Conservation (phyloP, 2,888 invertebrate species). For the Drosophila borborema region DNA sequence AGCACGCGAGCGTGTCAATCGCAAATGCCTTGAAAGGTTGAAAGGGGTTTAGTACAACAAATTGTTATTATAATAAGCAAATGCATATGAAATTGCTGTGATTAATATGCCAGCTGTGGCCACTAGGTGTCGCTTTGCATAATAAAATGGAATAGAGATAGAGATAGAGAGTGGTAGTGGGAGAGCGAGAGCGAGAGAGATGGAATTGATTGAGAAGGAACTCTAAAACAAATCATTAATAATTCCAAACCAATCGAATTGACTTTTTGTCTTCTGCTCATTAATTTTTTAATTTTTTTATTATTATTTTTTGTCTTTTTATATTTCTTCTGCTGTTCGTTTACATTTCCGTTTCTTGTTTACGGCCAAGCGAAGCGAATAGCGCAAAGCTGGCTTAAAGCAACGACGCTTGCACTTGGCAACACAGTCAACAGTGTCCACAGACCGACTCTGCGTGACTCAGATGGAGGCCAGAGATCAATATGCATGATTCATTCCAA, state of each 20-base stretch:
- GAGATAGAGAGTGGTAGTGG: not conserved
- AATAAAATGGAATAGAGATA: constrained; percentile 11
- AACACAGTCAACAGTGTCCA: constrained; percentile 16
- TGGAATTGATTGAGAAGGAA: constrained; percentile 1
- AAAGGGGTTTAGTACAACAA: not conserved
- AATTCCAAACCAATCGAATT: constrained; percentile 33
- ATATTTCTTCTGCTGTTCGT: constrained; percentile 15
- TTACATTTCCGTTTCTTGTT: constrained; percentile 55
- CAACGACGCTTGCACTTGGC: constrained; percentile 48
- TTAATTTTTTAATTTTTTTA: not conserved
- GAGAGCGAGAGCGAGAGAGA: not conserved
- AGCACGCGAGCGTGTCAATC: constrained; percentile 1
- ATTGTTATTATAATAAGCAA: constrained; percentile 4
- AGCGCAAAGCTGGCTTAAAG: constrained; percentile 41
- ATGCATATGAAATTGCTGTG: constrained; percentile 21
- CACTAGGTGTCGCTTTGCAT: constrained; percentile 50
- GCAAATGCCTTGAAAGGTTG: not conserved
- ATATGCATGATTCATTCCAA: constrained; percentile 71
- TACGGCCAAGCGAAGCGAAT: constrained; percentile 29
- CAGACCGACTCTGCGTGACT: constrained; percentile 7
- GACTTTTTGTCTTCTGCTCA: constrained; percentile 15
- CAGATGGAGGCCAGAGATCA: constrained; percentile 53
- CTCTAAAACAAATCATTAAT: constrained; percentile 26
- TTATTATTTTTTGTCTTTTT: not conserved
- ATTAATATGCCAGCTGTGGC: constrained; percentile 40